Conservation (phyloP, 2,797 vertebrate genomes). For the Xenopus petersii region DNA sequence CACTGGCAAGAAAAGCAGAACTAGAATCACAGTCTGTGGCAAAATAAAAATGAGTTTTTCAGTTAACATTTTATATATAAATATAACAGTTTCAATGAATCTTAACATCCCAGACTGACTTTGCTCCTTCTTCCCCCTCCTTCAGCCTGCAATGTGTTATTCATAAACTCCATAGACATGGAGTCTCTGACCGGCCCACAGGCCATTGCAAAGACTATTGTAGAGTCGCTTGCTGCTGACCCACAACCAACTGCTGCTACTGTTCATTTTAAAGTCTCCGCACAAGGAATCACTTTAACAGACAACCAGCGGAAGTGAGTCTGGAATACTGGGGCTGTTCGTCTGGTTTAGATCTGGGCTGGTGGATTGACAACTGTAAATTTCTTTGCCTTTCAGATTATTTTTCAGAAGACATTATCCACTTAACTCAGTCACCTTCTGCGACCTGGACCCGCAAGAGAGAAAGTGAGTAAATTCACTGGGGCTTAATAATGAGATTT, state of each 20-base stretch:
- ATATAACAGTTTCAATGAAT: no score
- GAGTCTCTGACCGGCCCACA: constrained; percentile 96
- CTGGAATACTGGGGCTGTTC: neutral
- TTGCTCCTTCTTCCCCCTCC: constrained; percentile 7
- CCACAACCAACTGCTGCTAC: constrained; percentile 79
- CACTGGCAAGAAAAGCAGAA: no score
- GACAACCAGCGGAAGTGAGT: constrained; percentile 99
- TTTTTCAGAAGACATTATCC: constrained; percentile 97
- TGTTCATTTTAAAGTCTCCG: constrained; percentile 97
- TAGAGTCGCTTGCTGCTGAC: constrained; percentile 79
- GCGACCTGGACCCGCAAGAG: constrained; percentile 91
- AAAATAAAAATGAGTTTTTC: no score
- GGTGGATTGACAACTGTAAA: no score
- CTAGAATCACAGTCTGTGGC: no score
- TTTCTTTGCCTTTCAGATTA: constrained; percentile 66
- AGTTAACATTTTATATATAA: no score
- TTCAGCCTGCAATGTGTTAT: constrained; percentile 95
- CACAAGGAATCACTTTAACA: constrained; percentile 96
- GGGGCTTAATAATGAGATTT: no score
- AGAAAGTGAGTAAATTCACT: constrained; percentile 74
- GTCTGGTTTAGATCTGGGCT: no score
- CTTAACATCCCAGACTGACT: neutral
- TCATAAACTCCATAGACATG: constrained; percentile 97
- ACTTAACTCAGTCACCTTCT: constrained; percentile 90
- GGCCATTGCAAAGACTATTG: constrained; percentile 90